Conservation (phyloP, 2,113 vertebrate genomes). For the Urocitellus parryii region DNA sequence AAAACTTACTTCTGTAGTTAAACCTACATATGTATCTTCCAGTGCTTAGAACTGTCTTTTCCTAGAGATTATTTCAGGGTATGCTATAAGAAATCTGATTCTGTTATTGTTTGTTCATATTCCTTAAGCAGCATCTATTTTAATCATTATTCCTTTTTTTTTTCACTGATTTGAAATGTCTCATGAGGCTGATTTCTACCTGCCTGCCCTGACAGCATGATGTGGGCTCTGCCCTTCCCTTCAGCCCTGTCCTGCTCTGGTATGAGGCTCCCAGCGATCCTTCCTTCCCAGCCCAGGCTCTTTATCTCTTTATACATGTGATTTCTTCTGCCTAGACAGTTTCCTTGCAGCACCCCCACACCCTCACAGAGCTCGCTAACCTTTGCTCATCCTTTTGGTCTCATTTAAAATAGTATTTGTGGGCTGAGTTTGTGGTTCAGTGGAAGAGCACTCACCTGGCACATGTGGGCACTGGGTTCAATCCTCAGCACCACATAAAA, state of each 20-base stretch:
- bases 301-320: background rate
- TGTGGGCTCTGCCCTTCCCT: background rate
- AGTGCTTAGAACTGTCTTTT: constrained; percentile 15
- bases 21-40: background rate
- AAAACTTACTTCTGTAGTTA: constrained; percentile 49
- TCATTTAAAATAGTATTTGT: background rate
- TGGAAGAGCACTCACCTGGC: too few species aligned
- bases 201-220: background rate
- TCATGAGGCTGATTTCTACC: background rate
- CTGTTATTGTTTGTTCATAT: constrained; percentile 26
- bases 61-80: constrained; percentile 22
- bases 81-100: background rate
- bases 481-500: too few species aligned
- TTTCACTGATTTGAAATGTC: background rate
- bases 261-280: background rate
- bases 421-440: too few species aligned
- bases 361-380: background rate
- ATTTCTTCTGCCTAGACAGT: background rate
- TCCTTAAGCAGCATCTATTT: background rate
- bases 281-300: background rate
- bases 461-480: too few species aligned
- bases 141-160: background rate
- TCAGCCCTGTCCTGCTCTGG: too few species aligned
- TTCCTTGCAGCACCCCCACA: background rate
- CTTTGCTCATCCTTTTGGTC: constrained; percentile 5